Evolutionary conservation across 2,888 invertebrate species (phyloP).

Genomic region (Poecilobothrus nobilitatus): DNA sequence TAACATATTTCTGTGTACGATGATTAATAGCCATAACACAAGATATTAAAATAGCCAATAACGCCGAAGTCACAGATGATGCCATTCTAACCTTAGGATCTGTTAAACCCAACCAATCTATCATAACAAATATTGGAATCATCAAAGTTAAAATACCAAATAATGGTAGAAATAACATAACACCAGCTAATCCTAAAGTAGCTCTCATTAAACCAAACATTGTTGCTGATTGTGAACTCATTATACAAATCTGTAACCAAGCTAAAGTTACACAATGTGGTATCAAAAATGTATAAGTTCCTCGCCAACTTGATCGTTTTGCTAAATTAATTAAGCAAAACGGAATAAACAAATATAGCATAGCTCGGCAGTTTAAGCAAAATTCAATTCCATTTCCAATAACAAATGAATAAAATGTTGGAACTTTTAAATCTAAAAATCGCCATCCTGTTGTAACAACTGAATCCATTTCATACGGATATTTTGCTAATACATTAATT

Average conservation of each 20-base stretch:
- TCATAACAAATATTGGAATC: conserved; percentile 64
- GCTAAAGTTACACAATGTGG: conserved; percentile 84
- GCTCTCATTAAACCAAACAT: conserved; percentile 71
- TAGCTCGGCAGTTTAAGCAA: conserved; percentile 69
- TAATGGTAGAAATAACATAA: conserved; percentile 69
- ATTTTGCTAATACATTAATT: conserved; percentile 73
- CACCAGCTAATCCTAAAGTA: conserved; percentile 66
- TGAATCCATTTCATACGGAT: conserved; percentile 77
- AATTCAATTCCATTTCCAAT: conserved; percentile 79
- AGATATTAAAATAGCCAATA: conserved; percentile 53
- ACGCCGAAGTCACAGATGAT: conserved; percentile 51
- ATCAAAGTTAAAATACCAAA: conserved; percentile 67
- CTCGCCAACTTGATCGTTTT: conserved; percentile 66
- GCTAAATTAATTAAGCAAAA: conserved; percentile 64
- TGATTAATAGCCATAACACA: conserved; percentile 58
- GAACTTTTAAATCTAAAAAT: conserved; percentile 69
- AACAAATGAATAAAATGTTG: conserved; percentile 73
- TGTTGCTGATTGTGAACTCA: conserved; percentile 72
- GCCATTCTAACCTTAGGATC: conserved; percentile 55
- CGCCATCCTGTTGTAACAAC: conserved; percentile 77
- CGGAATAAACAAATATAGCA: conserved; percentile 68
- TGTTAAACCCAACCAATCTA: conserved; percentile 62
- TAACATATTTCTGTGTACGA: conserved; percentile 58
- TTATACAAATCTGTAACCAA: conserved; percentile 78
- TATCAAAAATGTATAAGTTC: conserved; percentile 67